Conservation (phyloP, 2,113 vertebrate genomes). For the Lasiurus cinereus region DNA sequence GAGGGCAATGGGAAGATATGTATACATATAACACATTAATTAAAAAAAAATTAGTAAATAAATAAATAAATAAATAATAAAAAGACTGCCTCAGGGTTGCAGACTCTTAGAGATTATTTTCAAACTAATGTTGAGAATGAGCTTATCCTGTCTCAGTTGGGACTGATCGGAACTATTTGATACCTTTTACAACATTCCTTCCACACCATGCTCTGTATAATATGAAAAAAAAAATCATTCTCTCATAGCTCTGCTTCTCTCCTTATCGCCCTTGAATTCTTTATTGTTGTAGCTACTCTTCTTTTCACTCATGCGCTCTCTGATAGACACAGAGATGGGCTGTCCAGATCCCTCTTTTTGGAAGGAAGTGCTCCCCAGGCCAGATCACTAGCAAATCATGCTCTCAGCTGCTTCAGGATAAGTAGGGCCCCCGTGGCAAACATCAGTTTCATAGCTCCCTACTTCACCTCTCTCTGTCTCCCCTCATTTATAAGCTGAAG, state of each 20-base stretch:
- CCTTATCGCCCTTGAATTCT: background rate
- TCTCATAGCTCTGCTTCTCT: background rate
- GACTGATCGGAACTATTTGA: background rate
- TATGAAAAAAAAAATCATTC: background rate
- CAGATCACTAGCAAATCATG: background rate
- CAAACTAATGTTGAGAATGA: background rate
- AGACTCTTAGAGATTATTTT: background rate
- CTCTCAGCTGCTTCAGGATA: background rate
- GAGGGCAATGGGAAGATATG: too few relatives aligned
- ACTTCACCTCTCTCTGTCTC: background rate
- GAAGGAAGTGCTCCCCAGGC: background rate
- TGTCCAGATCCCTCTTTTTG: accelerated
- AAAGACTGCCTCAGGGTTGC: background rate
- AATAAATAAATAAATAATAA: too few relatives aligned
- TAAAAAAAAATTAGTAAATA: too few relatives aligned
- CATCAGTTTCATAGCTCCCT: background rate
- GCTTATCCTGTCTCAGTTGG: background rate
- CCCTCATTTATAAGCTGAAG: background rate
- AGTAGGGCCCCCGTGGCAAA: background rate
- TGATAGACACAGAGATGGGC: background rate
- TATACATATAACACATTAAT: too few relatives aligned
- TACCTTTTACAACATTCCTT: background rate
- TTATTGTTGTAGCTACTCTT: background rate
- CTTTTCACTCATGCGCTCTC: background rate
- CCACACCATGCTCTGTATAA: background rate